phyloP scores from a whole-genome alignment of 2,888 invertebrate species.

The Heliconius erato region DNA sequence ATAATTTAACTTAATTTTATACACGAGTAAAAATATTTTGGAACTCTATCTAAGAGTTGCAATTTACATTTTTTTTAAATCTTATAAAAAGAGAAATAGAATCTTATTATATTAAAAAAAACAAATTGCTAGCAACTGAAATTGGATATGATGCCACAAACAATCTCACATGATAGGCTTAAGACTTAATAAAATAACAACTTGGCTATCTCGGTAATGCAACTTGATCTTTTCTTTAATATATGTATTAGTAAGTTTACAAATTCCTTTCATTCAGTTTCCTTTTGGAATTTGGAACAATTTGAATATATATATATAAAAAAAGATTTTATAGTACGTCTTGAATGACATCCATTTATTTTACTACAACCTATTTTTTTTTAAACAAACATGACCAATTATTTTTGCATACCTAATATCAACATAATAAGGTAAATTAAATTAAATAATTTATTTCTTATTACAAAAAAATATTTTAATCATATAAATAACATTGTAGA shows the following conservation, averaged over 20 bases:
- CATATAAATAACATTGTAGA: background rate
- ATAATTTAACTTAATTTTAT: background rate
- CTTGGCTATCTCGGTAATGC: background rate
- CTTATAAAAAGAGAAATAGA: conserved; percentile 18
- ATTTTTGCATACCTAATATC: background rate
- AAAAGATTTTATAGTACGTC: background rate
- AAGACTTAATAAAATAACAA: background rate
- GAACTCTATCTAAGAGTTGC: too few relatives aligned
- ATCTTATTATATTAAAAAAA: conserved; percentile 21
- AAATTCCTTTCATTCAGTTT: too few relatives aligned
- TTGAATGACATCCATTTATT: background rate
- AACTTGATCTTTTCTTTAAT: background rate
- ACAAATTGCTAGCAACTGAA: conserved; percentile 20
- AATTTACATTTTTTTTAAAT: background rate
- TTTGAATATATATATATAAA: too few relatives aligned
- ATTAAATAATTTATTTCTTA: background rate
- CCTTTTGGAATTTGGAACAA: too few relatives aligned
- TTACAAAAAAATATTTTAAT: background rate
- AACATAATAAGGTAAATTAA: conserved; percentile 4
- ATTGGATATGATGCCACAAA: conserved; percentile 36
- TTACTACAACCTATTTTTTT: background rate
- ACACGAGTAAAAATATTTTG: background rate
- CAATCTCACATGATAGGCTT: conserved; percentile 3
- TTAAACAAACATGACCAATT: background rate
- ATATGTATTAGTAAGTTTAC: background rate